Conservation (phyloP, 37 sponge, comb jelly and placozoan genomes). For the Oopsacas minuta region DNA sequence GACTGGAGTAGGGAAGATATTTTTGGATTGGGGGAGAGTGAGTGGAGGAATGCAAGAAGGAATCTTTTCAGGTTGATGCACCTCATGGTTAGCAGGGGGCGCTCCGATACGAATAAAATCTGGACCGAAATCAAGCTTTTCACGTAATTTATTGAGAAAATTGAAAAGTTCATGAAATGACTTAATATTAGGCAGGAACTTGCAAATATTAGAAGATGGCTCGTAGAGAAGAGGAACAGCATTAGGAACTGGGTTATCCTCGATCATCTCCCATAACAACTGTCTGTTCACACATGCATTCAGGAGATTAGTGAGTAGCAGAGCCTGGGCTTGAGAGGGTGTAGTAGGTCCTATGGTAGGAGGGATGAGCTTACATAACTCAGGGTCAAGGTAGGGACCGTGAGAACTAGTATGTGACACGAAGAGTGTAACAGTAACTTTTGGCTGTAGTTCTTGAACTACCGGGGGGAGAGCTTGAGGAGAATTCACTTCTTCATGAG, state of each 20-base stretch:
- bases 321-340: background rate
- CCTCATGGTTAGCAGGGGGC: slow-evolving; percentile 3
- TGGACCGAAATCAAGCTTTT: background rate
- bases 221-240: background rate
- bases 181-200: background rate
- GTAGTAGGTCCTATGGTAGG: background rate
- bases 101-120: background rate
- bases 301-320: background rate
- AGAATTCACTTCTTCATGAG: background rate
- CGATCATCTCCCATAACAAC: background rate
- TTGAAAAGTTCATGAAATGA: background rate
- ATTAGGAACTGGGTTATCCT: background rate
- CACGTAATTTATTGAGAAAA: background rate
- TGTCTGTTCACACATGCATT: background rate
- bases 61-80: background rate
- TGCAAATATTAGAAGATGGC: background rate
- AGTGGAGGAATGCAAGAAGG: slow-evolving; percentile 4
- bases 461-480: background rate
- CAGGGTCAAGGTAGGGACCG: background rate
- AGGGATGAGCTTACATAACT: background rate
- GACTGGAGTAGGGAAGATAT: background rate
- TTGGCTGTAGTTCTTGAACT: background rate
- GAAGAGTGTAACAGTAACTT: background rate
- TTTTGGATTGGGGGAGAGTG: background rate
- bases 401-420: background rate